Evolutionary conservation across 2,888 invertebrate species (phyloP).

Genomic region (Torymus texanus): DNA sequence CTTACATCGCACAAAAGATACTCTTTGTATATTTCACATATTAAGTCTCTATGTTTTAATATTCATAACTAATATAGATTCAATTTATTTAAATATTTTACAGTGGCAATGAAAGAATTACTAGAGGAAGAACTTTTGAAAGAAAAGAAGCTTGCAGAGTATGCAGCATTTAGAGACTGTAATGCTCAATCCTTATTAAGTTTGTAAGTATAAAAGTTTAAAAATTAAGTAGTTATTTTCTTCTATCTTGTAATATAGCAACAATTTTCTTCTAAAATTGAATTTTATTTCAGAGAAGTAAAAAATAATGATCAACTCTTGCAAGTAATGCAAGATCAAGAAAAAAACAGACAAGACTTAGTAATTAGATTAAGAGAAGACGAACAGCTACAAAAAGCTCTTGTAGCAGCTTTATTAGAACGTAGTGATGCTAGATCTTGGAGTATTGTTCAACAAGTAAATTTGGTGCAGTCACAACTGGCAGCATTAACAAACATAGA

Average conservation of each 20-base stretch:
- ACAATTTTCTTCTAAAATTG: neutral
- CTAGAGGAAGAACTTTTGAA: constrained; percentile 81
- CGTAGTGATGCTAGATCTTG: constrained; percentile 85
- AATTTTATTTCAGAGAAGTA: constrained; percentile 76
- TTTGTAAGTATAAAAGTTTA: constrained; percentile 76
- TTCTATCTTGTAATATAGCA: too few relatives aligned
- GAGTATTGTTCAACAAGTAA: constrained; percentile 86
- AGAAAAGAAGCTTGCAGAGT: constrained; percentile 79
- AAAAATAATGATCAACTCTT: constrained; percentile 80
- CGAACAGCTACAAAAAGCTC: constrained; percentile 83
- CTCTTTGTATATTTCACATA: constrained; percentile 75
- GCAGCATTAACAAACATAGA: constrained; percentile 84
- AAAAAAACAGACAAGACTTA: constrained; percentile 79
- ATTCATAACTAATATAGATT: constrained; percentile 6
- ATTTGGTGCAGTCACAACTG: constrained; percentile 83
- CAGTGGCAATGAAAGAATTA: constrained; percentile 82
- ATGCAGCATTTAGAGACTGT: constrained; percentile 78
- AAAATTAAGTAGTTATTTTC: neutral
- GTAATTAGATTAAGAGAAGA: constrained; percentile 81
- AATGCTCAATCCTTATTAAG: constrained; percentile 80
- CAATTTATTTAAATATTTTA: constrained; percentile 44
- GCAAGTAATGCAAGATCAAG: constrained; percentile 80
- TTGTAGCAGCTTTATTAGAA: constrained; percentile 83
- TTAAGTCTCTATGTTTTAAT: constrained; percentile 3
- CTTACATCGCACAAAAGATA: constrained; percentile 81